Percentiles rank a stretch among this genome's conserved stretches.
phyloP scores from a whole-genome alignment of 2,888 invertebrate species.

The Acanthosepion lycidas region DNA sequence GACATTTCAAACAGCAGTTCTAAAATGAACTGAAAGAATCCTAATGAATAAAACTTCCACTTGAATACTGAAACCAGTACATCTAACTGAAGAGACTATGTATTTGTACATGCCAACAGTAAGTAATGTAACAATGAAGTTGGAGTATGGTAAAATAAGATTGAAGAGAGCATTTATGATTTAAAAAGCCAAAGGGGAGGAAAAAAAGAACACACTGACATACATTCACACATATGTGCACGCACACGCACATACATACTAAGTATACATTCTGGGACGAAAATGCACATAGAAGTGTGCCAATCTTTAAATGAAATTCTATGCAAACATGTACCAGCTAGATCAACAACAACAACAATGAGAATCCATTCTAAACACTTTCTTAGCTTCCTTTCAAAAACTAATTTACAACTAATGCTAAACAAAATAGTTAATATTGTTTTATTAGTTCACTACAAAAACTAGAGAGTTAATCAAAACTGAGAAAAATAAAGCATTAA shows the following conservation, averaged over 20 bases:
- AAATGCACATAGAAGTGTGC: neutral
- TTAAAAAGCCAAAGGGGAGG: neutral
- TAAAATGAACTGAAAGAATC: neutral
- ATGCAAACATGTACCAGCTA: conserved; percentile 24
- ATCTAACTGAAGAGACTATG: neutral
- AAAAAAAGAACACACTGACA: neutral
- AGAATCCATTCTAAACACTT: conserved; percentile 7
- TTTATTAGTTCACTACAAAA: too few species aligned
- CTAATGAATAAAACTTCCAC: neutral
- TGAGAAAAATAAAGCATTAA: too few species aligned
- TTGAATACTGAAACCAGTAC: neutral
- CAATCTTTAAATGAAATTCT: neutral
- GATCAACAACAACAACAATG: conserved; percentile 33
- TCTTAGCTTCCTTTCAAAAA: conserved; percentile 22
- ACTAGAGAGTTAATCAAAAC: too few species aligned
- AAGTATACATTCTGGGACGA: neutral
- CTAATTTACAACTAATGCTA: neutral
- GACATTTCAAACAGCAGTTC: neutral
- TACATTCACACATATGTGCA: neutral
- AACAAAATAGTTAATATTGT: neutral
- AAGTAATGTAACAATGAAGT: neutral
- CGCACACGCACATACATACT: neutral
- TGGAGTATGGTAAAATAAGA: neutral
- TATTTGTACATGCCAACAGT: neutral
- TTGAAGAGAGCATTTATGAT: neutral